These are phyloP conservation scores for Ruditapes philippinarum DNA, from an alignment of 1,140 invertebrate genomes.

Conservation along the genomic window DNA sequence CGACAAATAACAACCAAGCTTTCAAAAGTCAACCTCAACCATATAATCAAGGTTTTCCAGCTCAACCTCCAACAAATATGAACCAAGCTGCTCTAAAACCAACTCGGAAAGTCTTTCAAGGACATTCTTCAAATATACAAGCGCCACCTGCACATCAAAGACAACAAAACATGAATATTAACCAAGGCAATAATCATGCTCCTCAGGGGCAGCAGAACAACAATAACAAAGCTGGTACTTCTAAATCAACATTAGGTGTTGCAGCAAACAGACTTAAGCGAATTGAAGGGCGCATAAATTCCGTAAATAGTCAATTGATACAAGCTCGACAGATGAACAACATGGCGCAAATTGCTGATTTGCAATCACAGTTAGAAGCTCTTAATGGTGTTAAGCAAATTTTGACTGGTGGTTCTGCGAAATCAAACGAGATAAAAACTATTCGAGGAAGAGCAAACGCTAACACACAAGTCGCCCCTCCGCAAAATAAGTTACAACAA, in stretches of 20 bases:
- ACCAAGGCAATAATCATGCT: neutral
- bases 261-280: constrained; percentile 4
- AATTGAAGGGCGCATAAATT: neutral
- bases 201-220: neutral
- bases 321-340: neutral
- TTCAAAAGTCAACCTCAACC: neutral
- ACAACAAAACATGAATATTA: neutral
- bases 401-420: constrained; percentile 8
- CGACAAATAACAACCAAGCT: neutral
- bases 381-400: constrained; percentile 3
- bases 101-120: neutral
- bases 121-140: neutral
- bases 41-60: neutral
- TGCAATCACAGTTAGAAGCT: constrained; percentile 1
- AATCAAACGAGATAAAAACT: neutral
- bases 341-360: neutral
- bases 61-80: neutral
- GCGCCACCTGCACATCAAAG: neutral
- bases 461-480: neutral
- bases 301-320: neutral
- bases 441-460: neutral
- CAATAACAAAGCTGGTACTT: neutral
- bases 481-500: neutral
- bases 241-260: neutral
- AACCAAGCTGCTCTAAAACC: neutral